phyloP scores from a whole-genome alignment of 2,888 invertebrate species.

The Eupithecia insigniata region DNA sequence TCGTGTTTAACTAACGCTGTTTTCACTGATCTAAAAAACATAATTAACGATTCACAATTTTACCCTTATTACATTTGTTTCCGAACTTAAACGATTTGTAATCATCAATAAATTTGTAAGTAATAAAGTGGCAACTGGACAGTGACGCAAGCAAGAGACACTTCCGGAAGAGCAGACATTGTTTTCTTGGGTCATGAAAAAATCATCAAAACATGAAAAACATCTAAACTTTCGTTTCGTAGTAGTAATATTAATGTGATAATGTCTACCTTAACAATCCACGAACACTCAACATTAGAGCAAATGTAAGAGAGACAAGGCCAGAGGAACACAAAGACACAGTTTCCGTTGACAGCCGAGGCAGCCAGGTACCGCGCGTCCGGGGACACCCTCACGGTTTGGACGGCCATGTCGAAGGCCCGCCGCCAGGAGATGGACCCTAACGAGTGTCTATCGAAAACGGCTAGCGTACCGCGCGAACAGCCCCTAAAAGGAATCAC shows the following conservation, averaged over 20 bases:
- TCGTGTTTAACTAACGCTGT: too few relatives aligned
- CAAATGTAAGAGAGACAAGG: slow-evolving; percentile 54
- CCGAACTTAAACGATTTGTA: too few relatives aligned
- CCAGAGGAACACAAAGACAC: slow-evolving; percentile 64
- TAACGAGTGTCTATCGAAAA: slow-evolving; percentile 52
- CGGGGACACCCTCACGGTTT: slow-evolving; percentile 65
- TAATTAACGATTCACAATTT: too few relatives aligned
- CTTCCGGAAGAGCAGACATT: too few relatives aligned
- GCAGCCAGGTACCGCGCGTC: slow-evolving; percentile 70
- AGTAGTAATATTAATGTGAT: neutral
- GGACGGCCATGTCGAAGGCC: slow-evolving; percentile 46
- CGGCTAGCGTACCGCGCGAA: slow-evolving; percentile 57
- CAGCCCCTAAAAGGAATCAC: slow-evolving; percentile 63
- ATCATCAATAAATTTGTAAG: too few relatives aligned
- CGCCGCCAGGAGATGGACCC: slow-evolving; percentile 45
- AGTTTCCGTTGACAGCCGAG: slow-evolving; percentile 49
- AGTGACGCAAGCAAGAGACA: too few relatives aligned
- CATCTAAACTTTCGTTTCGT: too few relatives aligned
- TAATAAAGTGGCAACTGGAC: too few relatives aligned
- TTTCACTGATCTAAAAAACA: too few relatives aligned
- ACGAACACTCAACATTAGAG: slow-evolving; percentile 52
- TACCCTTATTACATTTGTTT: too few relatives aligned
- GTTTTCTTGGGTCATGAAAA: too few relatives aligned
- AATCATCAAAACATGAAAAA: too few relatives aligned
- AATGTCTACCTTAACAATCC: slow-evolving; percentile 62